Evolutionary conservation across 2,888 invertebrate genomes (phyloP).

Genomic region (Lucinisca nassula): DNA sequence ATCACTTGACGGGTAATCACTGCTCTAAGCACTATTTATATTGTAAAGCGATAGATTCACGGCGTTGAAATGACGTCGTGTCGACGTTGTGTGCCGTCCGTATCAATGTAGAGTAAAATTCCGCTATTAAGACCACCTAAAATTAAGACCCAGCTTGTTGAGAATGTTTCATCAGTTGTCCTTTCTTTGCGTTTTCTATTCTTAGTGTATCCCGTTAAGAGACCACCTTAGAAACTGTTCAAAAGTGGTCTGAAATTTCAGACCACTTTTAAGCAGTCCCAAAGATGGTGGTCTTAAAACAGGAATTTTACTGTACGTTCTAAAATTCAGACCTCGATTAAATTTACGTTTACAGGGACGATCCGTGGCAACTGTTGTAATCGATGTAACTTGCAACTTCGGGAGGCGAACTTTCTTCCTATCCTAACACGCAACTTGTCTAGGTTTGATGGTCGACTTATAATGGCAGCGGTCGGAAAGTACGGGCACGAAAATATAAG

Average conservation of each 20-base stretch:
- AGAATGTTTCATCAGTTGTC: too few relatives aligned
- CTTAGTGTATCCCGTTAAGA: not conserved
- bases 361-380: not conserved
- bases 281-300: not conserved
- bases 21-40: too few relatives aligned
- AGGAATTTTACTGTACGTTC: not conserved
- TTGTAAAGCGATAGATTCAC: too few relatives aligned
- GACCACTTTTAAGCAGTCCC: not conserved
- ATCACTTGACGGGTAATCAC: not conserved
- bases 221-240: not conserved
- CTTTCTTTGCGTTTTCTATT: not conserved
- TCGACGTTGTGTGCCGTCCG: too few relatives aligned
- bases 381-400: conserved; percentile 4
- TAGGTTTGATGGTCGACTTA: conserved; percentile 1
- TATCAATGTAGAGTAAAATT: too few relatives aligned
- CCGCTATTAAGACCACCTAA: too few relatives aligned
- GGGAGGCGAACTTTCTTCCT: not conserved
- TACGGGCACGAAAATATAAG: not conserved
- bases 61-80: too few relatives aligned
- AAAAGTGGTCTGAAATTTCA: not conserved
- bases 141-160: too few relatives aligned
- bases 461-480: not conserved
- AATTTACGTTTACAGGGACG: not conserved
- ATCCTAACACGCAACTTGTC: not conserved
- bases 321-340: too few relatives aligned